Conservation (phyloP, 1,140 invertebrate genomes). For the Nebria ingens region DNA sequence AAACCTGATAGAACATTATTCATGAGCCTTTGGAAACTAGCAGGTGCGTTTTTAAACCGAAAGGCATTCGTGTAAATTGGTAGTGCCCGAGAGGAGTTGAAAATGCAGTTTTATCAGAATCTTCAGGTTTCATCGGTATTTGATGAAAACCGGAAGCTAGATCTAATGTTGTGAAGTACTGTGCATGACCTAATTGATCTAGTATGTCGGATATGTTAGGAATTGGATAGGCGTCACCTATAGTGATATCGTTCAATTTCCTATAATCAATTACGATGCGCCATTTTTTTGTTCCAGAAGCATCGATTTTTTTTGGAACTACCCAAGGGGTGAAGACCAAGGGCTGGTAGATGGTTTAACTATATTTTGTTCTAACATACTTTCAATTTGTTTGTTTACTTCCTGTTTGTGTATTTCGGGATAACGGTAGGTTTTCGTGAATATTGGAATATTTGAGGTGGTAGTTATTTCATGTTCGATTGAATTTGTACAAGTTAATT, state of each 20-base stretch:
- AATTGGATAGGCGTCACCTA: slow-evolving; percentile 38
- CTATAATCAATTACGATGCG: slow-evolving; percentile 33
- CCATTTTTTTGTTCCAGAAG: slow-evolving; percentile 32
- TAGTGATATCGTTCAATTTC: slow-evolving; percentile 30
- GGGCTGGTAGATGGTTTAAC: slow-evolving; percentile 28
- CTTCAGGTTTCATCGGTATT: slow-evolving; percentile 23
- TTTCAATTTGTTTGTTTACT: slow-evolving; percentile 32
- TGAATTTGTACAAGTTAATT: slow-evolving; percentile 15
- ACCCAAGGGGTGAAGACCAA: slow-evolving; percentile 32
- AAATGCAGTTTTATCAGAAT: slow-evolving; percentile 36
- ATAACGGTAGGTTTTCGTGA: slow-evolving; percentile 28
- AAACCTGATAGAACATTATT: neutral
- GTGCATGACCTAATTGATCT: no score
- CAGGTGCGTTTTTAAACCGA: neutral
- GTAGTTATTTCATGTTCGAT: slow-evolving; percentile 24
- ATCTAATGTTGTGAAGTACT: no score
- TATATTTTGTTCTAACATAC: slow-evolving; percentile 34
- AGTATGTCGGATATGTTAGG: slow-evolving; percentile 36
- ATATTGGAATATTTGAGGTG: slow-evolving; percentile 21
- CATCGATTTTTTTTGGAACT: slow-evolving; percentile 33
- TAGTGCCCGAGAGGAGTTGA: slow-evolving; percentile 22
- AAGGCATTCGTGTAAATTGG: slow-evolving; percentile 27
- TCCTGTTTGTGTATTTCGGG: slow-evolving; percentile 32
- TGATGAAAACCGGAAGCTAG: slow-evolving; percentile 33
- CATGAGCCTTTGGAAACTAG: neutral